Conservation (phyloP, 2,113 vertebrate genomes). For the Poeciliopsis prolifica region DNA sequence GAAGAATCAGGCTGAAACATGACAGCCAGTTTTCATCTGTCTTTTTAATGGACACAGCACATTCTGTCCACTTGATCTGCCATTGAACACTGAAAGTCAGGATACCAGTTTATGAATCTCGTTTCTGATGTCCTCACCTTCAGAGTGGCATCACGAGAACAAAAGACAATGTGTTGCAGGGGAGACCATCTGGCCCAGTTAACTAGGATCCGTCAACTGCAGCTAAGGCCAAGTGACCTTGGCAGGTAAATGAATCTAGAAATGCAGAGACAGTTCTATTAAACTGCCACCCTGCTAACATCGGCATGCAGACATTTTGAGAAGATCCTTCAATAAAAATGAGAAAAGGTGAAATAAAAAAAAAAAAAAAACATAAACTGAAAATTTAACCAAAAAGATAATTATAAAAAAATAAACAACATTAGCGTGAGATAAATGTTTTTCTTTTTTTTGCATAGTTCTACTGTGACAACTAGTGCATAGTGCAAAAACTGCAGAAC, state of each 20-base stretch:
- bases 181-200: slow-evolving; percentile 77
- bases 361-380: background rate
- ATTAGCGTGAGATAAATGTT: background rate
- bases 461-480: no score
- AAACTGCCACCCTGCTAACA: slow-evolving; percentile 42
- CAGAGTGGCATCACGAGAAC: slow-evolving; percentile 46
- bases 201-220: slow-evolving; percentile 66
- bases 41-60: background rate
- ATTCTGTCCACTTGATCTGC: slow-evolving; percentile 16
- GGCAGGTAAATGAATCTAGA: slow-evolving; percentile 58
- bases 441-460: no score
- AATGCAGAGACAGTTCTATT: slow-evolving; percentile 63
- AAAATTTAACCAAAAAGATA: no score
- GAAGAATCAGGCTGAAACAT: slow-evolving; percentile 1
- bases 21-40: background rate
- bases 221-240: slow-evolving; percentile 76
- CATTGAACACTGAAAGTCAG: slow-evolving; percentile 30
- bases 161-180: slow-evolving; percentile 62
- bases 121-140: slow-evolving; percentile 71
- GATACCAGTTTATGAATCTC: slow-evolving; percentile 51
- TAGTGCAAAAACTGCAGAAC: no score
- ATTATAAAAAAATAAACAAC: no score
- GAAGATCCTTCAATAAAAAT: slow-evolving; percentile 9
- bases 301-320: slow-evolving; percentile 33
- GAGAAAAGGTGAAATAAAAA: slow-evolving; percentile 8